Conservation (phyloP, 2,797 vertebrate genomes). For the Pantherophis alleghaniensis region DNA sequence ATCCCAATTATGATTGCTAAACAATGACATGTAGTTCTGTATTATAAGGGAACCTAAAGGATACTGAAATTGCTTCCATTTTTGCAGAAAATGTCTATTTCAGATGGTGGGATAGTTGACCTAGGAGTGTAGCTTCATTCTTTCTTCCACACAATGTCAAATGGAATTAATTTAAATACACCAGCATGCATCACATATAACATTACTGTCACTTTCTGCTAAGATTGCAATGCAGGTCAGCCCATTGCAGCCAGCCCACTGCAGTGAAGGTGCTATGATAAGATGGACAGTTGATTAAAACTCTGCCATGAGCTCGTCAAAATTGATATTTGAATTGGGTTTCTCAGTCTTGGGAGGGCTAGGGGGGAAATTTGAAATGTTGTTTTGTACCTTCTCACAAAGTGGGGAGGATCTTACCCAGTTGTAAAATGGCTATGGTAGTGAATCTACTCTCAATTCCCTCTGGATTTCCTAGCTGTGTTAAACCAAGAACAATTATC, state of each 20-base stretch:
- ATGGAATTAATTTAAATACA: not conserved
- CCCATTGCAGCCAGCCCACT: not conserved
- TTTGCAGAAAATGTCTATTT: not conserved
- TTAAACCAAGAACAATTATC: not conserved
- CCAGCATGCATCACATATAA: not conserved
- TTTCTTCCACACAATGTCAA: not conserved
- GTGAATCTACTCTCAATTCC: not conserved
- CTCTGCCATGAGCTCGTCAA: not conserved
- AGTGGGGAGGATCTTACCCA: not conserved
- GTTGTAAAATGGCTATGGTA: not conserved
- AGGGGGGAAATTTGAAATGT: not conserved
- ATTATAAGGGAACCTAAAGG: not conserved
- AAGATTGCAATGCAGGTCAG: not conserved
- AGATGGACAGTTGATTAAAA: not conserved
- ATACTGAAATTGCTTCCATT: not conserved
- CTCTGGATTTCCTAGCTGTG: not conserved
- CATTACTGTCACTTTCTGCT: not conserved
- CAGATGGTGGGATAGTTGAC: not conserved
- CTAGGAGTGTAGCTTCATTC: not conserved
- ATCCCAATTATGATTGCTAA: not conserved
- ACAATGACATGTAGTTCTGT: not conserved
- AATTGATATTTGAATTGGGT: not conserved
- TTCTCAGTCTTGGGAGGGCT: not conserved
- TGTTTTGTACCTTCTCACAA: not conserved
- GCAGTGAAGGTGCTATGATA: too few species aligned